Evolutionary conservation across 2,797 vertebrate species (phyloP), one percentile per base, ranked within the genome.

Genomic region (Lophius americanus): DNA sequence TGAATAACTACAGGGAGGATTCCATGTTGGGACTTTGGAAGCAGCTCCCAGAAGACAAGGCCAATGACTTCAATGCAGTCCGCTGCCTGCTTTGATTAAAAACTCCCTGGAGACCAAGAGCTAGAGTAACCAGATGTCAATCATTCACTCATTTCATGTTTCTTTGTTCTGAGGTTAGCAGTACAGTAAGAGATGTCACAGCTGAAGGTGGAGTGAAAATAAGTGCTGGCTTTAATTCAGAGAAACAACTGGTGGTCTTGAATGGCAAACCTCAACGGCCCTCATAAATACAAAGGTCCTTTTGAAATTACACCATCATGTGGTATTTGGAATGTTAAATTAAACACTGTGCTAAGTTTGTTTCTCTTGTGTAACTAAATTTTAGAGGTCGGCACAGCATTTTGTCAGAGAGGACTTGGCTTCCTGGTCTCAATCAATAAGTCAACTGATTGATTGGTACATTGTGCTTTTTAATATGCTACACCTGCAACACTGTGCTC

Each of bases 51-150:
- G 32, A 68, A 44, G 50, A 66, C 2, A 12, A 51, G 11, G 46
- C 73, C 23, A 51, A 72, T 68, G 64, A 81, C 73, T 85, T 83
- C 32, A 87, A 69, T 50, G 60, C 57, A 64, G 78, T 72, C 73
- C 59, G 55, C 63, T 57, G 84, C 57, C 62, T 70, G 64, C 69
- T 78, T 59, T 57, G 37, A 73, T 49, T 70, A 14, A 79, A 63
- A 58, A 87, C 66, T 69, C 64, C 63, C 62, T 38, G 52, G 55
- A 79, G 71, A 64, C 37, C 13, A 6, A 9, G 36, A 35, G 35
- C 43, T 37, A 14, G 63, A 56, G 58, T 13, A 64, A 55, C 61
- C 53, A 69, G 65, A 74, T 63, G 61, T 23, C 14, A 74, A 70
- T 58, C 51, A 44, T 52, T 58, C 54, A 12, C 65, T 35, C n/a